Base-by-base conservation (phyloP, 2,888 invertebrate genomes). In the Zygogramma bicolorata region DNA sequence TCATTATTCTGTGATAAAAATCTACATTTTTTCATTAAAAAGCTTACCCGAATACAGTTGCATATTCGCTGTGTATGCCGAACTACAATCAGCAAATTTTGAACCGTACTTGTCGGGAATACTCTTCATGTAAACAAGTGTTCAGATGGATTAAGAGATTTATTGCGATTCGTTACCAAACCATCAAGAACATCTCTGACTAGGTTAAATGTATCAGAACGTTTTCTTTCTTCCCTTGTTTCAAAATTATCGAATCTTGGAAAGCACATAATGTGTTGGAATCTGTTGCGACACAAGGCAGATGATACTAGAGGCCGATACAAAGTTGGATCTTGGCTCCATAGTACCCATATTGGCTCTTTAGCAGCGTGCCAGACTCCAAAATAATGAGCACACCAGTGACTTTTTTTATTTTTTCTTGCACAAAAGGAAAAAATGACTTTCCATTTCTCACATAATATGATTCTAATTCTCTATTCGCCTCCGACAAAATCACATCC, bases 31-130 rank as follows among this genome's bases (percentile, higher is more conserved):
- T 67, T 58, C 1, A 68, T 13, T 0, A 40, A 60, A 59, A 42
- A 46, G 46, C 34, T 65, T 68, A 67, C 31, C 34, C 25, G 65
- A 66, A 67, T 73, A 70, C 31, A 58, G 22, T 65, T 68, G 65
- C 65, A 74, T 69, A 72, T 70, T 63, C 22, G 31, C 61, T 61
- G 34, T 66, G 20, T 65, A 61, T 29, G 65, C 31, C 25, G 60
- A 38, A 60, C 46, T 62, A 57, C 61, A 65, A 61, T 77, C 74
- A 31, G 60, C 67, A 57, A 75, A 72, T 65, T 71, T 74, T 46
- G 69, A 25, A 18, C 68, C 65, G 31, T 68, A 75, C 57, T 75
- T 73, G 61, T 46, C 76, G 5, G 68, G 70, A 42, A 76, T 74
- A 29, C 66, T 74, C 34, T 70, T 75, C 68, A 73, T 70, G 62